phyloP scores from a whole-genome alignment of 2,888 invertebrate species.

The Drosophila austrosaltans region DNA sequence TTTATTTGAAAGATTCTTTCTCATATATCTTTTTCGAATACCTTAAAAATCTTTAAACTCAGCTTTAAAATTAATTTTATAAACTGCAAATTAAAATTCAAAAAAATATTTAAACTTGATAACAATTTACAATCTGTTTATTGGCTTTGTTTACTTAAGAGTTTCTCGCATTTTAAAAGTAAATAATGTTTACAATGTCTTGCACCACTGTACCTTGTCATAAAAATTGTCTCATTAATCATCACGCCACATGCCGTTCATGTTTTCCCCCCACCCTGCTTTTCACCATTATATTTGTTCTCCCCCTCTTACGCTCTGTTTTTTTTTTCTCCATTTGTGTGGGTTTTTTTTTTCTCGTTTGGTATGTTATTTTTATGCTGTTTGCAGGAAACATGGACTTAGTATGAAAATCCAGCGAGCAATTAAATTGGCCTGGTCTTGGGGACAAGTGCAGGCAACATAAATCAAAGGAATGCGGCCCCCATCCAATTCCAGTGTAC shows the following conservation, averaged over 20 bases:
- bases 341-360: conserved; percentile 15
- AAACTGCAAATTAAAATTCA: too few species aligned
- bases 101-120: too few species aligned
- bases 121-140: neutral
- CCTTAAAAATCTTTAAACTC: too few species aligned
- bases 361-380: conserved; percentile 46
- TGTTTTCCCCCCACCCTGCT: conserved; percentile 14
- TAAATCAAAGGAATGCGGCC: conserved; percentile 64
- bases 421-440: conserved; percentile 68
- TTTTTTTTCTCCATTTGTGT: conserved; percentile 9
- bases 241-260: conserved; percentile 61
- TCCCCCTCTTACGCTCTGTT: neutral
- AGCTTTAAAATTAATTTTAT: too few species aligned
- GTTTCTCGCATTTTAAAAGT: neutral
- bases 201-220: conserved; percentile 58
- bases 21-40: too few species aligned
- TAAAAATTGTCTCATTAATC: conserved; percentile 81
- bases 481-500: neutral
- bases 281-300: neutral
- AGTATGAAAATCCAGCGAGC: conserved; percentile 68
- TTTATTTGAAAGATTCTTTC: too few species aligned
- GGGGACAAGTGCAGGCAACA: conserved; percentile 63
- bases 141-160: conserved; percentile 22
- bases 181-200: conserved; percentile 13
- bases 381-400: conserved; percentile 71